Evolutionary conservation across 2,888 invertebrate genomes (phyloP).

Genomic region (Eilema sororculum): DNA sequence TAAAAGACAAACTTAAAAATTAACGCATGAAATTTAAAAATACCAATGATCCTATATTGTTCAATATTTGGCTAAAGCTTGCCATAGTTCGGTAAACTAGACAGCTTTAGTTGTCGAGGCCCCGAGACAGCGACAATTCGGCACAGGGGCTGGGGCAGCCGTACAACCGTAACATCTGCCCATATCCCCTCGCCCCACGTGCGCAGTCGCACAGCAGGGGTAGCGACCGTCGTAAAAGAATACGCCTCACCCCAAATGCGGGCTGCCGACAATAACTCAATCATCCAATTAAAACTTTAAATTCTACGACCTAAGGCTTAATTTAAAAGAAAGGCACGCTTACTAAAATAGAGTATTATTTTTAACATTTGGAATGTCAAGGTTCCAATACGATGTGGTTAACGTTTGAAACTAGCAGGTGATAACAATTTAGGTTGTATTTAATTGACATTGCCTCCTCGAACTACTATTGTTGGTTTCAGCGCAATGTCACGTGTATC

Average conservation of each 20-base stretch:
- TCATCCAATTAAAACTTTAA: conserved; percentile 61
- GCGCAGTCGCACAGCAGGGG: conserved; percentile 81
- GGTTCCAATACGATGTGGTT: conserved; percentile 82
- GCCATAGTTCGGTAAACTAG: conserved; percentile 10
- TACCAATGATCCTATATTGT: background rate
- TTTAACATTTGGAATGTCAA: conserved; percentile 85
- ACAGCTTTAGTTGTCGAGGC: conserved; percentile 32
- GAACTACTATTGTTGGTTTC: conserved; percentile 18
- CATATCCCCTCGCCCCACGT: conserved; percentile 74
- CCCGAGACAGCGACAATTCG: conserved; percentile 26
- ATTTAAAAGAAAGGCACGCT: conserved; percentile 54
- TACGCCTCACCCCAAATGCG: conserved; percentile 79
- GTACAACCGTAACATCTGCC: conserved; percentile 79
- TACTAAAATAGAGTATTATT: conserved; percentile 83
- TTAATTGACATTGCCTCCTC: conserved; percentile 37
- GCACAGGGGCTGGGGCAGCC: conserved; percentile 57
- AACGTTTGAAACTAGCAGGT: conserved; percentile 75
- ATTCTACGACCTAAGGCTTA: conserved; percentile 56
- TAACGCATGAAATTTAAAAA: conserved; percentile 1
- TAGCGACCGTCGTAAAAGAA: conserved; percentile 77
- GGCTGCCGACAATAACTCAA: conserved; percentile 57
- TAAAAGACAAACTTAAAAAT: background rate
- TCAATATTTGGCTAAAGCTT: conserved; percentile 9
- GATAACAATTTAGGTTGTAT: conserved; percentile 64
- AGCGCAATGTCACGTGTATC: conserved; percentile 18